Evolutionary conservation across 2,888 invertebrate genomes (phyloP), one percentile per base, ranked within the genome.

Genomic region (Pharmacophagus antenor): DNA sequence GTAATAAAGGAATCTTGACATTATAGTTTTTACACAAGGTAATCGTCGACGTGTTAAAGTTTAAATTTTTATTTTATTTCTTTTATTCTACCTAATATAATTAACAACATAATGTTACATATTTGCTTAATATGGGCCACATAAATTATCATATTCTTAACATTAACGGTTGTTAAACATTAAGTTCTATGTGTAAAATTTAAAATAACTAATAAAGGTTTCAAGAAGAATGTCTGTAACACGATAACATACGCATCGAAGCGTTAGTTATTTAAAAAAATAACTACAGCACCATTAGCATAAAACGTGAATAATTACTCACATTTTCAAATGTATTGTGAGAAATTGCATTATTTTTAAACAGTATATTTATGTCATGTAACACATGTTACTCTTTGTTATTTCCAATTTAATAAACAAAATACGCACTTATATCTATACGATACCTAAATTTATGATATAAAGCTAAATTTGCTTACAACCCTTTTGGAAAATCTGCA

Each of bases 71-170:
- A 17, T 23, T 41, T 23, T 10, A 23, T 56, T 56, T 47, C 31
- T 21, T 15, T 51, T 37, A 37, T 41, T 22, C 12, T 37, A 37
- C 37, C 15, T 42, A 21, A 57, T 27, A n/a, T n/a, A n/a, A n/a
- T 57, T 57, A 57, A 20, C 21, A 51, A 50, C 44, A 12, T 51
- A 50, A 27, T 21, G 17, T 51, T n/a, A 44, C 51, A 21, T 57
- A 51, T 21, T n/a, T 31, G 52, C 50, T 57, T 50, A 21, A 42
- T 20, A 44, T 15, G 23, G 31, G 17, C 17, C 15, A 21, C 25
- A 42, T 44, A 46, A 51, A 57, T 57, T 57, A 57, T 31, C 44
- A 57, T 51, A 57, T 51, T 57, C 57, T 57, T 44, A 31, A 31
- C 57, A 18, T 57, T 57, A 22, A 57, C 44, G 18, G 51, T 46